Conservation (phyloP, 35 echinoderm and acorn worm species). For the Ptychodera flava region DNA sequence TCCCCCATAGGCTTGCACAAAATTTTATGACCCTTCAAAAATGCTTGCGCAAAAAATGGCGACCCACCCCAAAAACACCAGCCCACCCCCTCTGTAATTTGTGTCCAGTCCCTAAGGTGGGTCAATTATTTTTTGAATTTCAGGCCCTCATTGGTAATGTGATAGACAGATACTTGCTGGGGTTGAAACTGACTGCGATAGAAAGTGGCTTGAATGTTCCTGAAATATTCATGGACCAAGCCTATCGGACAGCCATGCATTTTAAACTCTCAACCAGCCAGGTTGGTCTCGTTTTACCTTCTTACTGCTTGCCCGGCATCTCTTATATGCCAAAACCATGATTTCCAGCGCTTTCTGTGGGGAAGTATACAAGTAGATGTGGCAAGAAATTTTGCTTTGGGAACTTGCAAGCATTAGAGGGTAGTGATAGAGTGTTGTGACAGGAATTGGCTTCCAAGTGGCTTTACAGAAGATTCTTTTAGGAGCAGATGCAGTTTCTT, state of each 20-base stretch:
- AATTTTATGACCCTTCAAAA: too few species aligned
- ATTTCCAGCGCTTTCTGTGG: neutral
- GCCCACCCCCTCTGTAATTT: too few species aligned
- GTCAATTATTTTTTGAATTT: too few species aligned
- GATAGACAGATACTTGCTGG: slow-evolving; percentile 77
- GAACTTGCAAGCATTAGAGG: too few species aligned
- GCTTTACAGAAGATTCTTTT: neutral
- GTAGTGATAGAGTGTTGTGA: too few species aligned
- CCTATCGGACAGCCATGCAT: slow-evolving; percentile 41
- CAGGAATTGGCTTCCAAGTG: neutral
- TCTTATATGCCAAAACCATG: neutral
- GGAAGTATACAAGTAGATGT: too few species aligned
- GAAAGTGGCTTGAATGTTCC: slow-evolving; percentile 78
- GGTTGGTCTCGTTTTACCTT: slow-evolving; percentile 9
- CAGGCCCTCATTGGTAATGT: slow-evolving; percentile 82
- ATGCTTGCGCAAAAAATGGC: too few species aligned
- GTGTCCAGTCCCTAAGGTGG: too few species aligned
- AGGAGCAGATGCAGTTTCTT: too few species aligned
- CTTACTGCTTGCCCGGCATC: neutral
- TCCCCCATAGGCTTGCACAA: too few species aligned
- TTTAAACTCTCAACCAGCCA: slow-evolving; percentile 87
- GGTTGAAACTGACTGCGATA: slow-evolving; percentile 81
- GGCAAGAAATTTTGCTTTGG: too few species aligned
- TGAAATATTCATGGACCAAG: slow-evolving; percentile 85
- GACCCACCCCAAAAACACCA: too few species aligned